Base-by-base conservation (phyloP, 2,797 vertebrate genomes). In the Sebastes dallii region DNA sequence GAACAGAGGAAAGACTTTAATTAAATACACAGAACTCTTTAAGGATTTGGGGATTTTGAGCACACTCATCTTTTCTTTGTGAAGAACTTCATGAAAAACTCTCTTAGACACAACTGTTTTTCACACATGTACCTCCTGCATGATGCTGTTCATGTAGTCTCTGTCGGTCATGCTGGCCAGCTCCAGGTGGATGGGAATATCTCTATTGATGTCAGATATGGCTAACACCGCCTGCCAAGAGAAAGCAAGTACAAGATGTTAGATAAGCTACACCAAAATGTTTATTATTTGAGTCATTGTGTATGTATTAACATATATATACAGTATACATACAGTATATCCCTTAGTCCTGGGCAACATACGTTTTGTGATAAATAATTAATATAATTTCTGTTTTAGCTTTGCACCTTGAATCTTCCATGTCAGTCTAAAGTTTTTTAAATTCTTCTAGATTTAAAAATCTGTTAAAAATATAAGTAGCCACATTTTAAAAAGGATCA, bases 101-200 rank as follows among this genome's bases (percentile, higher is more conserved):
- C 24, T 46, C 22, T 58, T 2, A 46, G 36, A 61, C 22, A 13
- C 13, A 2, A 50, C 73, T 9, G 29, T 61, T 5, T 42, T 52
- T 69, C 68, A 11, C 20, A 54, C 92, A 90, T 62, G 95, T 98
- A 99, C 99, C 98, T 99, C 96, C 91, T 97, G 95, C 87, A 98
- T 92, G 67, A 99, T 97, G 91, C 93, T 96, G 92, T 95, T 97
- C 99, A 99, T 99, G 89, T 97, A 97, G 66, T 98, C 97, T 78
- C 87, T 95, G 85, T 99, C 97, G 0, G 98, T 99, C 99, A 99
- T 99, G 84, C 98, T 99, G 24, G 99, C 99, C 95, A 99, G 83
- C 93, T 99, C 99, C 83, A 99, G 94, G 85, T 99, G 99, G 79
- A 99, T 92, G 54, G 98, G 98, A 76, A 98, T 90, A 52, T 97